phyloP scores from a whole-genome alignment of 2,888 invertebrate species.

The Leucania comma region DNA sequence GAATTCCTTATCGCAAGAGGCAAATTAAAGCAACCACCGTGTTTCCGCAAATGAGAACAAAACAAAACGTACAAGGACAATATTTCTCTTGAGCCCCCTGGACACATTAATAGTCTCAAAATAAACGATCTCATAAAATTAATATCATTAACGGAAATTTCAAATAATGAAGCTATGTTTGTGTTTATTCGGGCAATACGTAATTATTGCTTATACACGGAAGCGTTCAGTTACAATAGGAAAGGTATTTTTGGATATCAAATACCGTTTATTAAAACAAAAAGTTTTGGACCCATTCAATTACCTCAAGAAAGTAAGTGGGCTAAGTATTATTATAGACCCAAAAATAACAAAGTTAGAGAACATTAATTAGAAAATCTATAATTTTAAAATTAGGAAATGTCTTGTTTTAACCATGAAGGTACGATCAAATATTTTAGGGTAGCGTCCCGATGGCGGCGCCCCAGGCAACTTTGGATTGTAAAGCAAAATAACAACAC shows the following conservation, averaged over 20 bases:
- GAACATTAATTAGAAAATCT: no score
- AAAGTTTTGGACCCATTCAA: neutral
- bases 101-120: slow-evolving; percentile 66
- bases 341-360: neutral
- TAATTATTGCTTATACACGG: neutral
- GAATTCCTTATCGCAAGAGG: slow-evolving; percentile 73
- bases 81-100: slow-evolving; percentile 64
- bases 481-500: slow-evolving; percentile 54
- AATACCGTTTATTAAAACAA: slow-evolving; percentile 15
- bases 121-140: slow-evolving; percentile 50
- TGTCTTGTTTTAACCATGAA: slow-evolving; percentile 24
- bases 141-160: slow-evolving; percentile 29
- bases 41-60: slow-evolving; percentile 73
- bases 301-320: neutral
- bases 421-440: slow-evolving; percentile 31
- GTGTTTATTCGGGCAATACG: neutral
- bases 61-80: slow-evolving; percentile 73
- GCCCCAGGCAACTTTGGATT: slow-evolving; percentile 29
- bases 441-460: neutral
- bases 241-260: slow-evolving; percentile 5
- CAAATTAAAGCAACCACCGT: slow-evolving; percentile 71
- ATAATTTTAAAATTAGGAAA: slow-evolving; percentile 9
- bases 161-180: neutral
- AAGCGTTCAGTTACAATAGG: neutral
- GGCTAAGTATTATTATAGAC: neutral